phyloP scores from a whole-genome alignment of 2,113 vertebrate species.

The Oenanthe melanoleuca region DNA sequence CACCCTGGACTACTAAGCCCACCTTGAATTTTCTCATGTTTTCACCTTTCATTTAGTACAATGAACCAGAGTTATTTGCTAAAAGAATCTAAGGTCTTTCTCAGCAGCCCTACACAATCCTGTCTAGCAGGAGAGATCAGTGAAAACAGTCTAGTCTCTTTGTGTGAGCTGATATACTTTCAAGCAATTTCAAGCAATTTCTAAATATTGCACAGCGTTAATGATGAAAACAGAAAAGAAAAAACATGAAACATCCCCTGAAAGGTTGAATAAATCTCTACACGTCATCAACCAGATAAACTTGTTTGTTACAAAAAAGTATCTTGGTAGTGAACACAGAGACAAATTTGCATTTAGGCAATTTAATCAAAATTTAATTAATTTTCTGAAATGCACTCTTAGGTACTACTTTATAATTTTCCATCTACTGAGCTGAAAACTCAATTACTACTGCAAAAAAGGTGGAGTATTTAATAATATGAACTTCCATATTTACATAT shows the following conservation, averaged over 20 bases:
- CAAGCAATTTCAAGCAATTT: neutral
- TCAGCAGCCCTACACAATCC: neutral
- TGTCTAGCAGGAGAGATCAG: neutral
- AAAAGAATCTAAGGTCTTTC: neutral
- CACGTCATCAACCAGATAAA: conserved; percentile 38
- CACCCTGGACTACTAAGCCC: neutral
- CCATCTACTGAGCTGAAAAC: conserved; percentile 25
- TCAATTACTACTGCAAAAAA: conserved; percentile 34
- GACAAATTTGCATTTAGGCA: conserved; percentile 43
- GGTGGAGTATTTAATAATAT: conserved; percentile 16
- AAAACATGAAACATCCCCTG: neutral
- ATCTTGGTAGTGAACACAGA: neutral
- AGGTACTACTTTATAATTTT: conserved; percentile 22
- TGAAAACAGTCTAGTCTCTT: neutral
- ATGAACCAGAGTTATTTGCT: neutral
- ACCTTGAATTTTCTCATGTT: neutral
- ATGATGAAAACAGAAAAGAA: conserved; percentile 7
- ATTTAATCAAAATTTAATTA: conserved; percentile 54
- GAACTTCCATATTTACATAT: conserved; percentile 1
- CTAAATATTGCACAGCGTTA: neutral
- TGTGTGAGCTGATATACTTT: neutral
- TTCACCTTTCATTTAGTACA: neutral
- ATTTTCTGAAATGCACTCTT: conserved; percentile 53
- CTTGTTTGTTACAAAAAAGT: conserved; percentile 29
- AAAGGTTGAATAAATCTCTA: neutral